Conservation (phyloP, 1,140 invertebrate species). For the Elysia chlorotica region DNA sequence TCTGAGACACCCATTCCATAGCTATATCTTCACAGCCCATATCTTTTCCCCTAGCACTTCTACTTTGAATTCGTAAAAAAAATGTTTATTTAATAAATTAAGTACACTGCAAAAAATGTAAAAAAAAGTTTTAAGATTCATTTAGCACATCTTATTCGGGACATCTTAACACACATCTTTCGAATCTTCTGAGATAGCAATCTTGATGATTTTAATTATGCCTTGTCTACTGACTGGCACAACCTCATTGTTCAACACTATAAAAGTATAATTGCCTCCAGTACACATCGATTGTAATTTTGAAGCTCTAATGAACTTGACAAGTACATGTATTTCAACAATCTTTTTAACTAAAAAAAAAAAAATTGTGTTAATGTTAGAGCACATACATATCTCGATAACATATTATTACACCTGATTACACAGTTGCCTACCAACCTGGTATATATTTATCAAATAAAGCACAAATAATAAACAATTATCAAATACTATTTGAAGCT, state of each 20-base stretch:
- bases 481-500: neutral
- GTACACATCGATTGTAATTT: too few species aligned
- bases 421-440: too few species aligned
- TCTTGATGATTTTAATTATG: neutral
- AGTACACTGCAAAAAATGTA: neutral
- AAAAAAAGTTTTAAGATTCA: neutral
- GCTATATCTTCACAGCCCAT: neutral
- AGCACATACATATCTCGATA: too few species aligned
- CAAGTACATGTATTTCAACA: neutral
- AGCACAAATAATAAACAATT: neutral
- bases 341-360: neutral
- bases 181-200: neutral
- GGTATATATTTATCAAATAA: too few species aligned
- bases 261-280: neutral
- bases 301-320: neutral
- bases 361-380: neutral
- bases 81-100: neutral
- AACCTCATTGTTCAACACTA: neutral
- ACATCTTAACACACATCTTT: neutral
- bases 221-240: neutral
- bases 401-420: too few species aligned
- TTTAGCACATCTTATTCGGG: neutral
- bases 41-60: neutral
- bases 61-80: neutral
- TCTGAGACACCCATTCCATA: too few species aligned